These are phyloP conservation scores for Amblyjoppa fuscipennis DNA, from an alignment of 2,888 invertebrate genomes.

Conservation along the genomic window DNA sequence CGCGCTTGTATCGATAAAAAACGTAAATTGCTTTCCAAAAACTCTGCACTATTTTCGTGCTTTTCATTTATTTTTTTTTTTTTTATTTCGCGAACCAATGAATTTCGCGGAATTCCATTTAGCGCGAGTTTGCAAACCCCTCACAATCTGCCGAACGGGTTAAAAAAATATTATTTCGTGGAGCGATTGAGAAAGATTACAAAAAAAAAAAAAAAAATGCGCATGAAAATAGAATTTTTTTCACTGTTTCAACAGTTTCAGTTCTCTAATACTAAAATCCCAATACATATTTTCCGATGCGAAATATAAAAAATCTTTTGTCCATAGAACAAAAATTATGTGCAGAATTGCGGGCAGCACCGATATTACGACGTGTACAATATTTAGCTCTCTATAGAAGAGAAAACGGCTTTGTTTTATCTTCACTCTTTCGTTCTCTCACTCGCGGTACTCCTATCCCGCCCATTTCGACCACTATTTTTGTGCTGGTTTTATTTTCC, in stretches of 20 bases:
- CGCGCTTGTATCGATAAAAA: neutral
- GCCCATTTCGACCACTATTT: neutral
- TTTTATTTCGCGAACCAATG: neutral
- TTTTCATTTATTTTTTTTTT: neutral
- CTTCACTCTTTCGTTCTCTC: neutral
- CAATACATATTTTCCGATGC: neutral
- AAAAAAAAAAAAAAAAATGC: neutral
- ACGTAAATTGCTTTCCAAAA: neutral
- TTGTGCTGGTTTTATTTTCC: neutral
- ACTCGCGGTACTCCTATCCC: neutral
- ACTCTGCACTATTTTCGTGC: neutral
- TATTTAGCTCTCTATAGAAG: constrained; percentile 2
- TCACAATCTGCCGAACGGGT: neutral
- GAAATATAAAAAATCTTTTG: neutral
- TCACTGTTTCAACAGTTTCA: neutral
- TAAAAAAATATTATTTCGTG: neutral
- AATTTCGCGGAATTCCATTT: neutral
- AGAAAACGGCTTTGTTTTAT: neutral
- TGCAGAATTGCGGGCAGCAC: neutral
- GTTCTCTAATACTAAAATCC: neutral
- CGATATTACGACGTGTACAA: constrained; percentile 8
- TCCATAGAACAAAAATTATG: neutral
- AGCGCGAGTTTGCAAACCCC: neutral
- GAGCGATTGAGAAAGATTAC: neutral
- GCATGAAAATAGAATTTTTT: neutral